A percentile compares a stretch with the other conserved stretches of the same genome.
Conservation (phyloP, 2,888 invertebrate species). For the Odontocolon sp. region DNA sequence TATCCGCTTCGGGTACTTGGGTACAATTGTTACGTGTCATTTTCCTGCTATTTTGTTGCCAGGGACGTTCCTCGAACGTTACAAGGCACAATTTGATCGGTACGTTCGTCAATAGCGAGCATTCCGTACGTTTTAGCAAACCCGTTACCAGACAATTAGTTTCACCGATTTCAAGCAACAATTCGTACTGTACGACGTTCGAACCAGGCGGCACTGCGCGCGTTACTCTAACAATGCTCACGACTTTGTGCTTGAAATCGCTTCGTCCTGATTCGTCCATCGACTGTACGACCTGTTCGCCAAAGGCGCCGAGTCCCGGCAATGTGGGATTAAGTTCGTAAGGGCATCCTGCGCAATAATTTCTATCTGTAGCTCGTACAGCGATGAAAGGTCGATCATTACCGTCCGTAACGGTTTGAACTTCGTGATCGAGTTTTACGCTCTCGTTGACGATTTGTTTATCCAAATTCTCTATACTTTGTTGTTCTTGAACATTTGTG, state of each 20-base stretch:
- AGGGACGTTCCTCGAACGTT: conserved; percentile 74
- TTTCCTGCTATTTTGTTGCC: conserved; percentile 69
- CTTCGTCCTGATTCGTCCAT: conserved; percentile 73
- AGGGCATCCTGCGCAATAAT: conserved; percentile 78
- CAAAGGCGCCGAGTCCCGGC: conserved; percentile 73
- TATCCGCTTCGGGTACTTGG: conserved; percentile 62
- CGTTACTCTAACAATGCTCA: conserved; percentile 72
- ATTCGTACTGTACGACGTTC: conserved; percentile 73
- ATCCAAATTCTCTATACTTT: conserved; percentile 66
- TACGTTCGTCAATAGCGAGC: conserved; percentile 68
- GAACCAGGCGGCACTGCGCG: conserved; percentile 73
- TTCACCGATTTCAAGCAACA: conserved; percentile 74
- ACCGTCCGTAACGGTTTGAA: conserved; percentile 71
- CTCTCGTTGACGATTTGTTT: conserved; percentile 67
- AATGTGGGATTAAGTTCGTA: conserved; percentile 76
- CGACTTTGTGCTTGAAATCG: conserved; percentile 75
- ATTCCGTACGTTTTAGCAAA: conserved; percentile 69
- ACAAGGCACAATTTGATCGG: conserved; percentile 72
- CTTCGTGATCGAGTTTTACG: conserved; percentile 72
- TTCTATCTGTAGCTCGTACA: conserved; percentile 68
- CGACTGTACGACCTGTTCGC: conserved; percentile 68
- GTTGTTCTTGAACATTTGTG: conserved; percentile 61
- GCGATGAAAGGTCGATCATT: conserved; percentile 76
- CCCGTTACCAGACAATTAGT: conserved; percentile 73
- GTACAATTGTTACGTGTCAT: conserved; percentile 77